Base-by-base conservation (phyloP, 1,140 invertebrate genomes). In the Drosophila obscura region DNA sequence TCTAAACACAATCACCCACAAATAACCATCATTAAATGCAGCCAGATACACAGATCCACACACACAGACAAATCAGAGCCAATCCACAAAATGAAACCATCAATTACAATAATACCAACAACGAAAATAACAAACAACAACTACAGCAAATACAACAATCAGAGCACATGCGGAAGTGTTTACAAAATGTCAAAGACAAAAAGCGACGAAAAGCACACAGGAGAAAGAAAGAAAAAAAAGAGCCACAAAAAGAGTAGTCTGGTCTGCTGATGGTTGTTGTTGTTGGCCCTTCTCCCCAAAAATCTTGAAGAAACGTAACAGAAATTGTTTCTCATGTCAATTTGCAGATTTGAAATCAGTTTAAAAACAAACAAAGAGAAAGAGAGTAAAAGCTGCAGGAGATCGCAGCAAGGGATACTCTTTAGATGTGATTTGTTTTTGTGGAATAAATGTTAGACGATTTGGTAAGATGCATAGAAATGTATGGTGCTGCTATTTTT, bases 271-370 rank as follows among this genome's bases (percentile, higher is more conserved):
- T 50, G 49, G 35, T 4, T 13, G 9, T 39, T 11, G 35, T 39
- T 11, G 35, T 39, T 28, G 26, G 73, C 63, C 73, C 63, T 68
- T 75, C 73, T 68, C 73, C 45, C 28, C 19, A 75, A 61, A 46
- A 53, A 65, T 45, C 50, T 49, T 53, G 22, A 35, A 13, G 24
- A 62, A 75, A 78, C 62, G 73, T 75, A 78, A 78, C 73, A 57
- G 73, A 62, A 84, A 80, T 63, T 57, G 76, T 80, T 88, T 88
- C 83, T 73, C 83, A 88, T 88, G 83, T 83, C 83, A 88, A 83
- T 88, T 83, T 83, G 46, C 44, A 76, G 75, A 88, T 72, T 79
- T 71, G 57, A 69, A 68, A 84, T 80, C 73, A 48, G 39, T 77
- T 67, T 43, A 74, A 58, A 59, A 58, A 77, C 60, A 35, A 71